Evolutionary conservation across 1,140 invertebrate species (phyloP).

Genomic region (Bombus sibiricus): DNA sequence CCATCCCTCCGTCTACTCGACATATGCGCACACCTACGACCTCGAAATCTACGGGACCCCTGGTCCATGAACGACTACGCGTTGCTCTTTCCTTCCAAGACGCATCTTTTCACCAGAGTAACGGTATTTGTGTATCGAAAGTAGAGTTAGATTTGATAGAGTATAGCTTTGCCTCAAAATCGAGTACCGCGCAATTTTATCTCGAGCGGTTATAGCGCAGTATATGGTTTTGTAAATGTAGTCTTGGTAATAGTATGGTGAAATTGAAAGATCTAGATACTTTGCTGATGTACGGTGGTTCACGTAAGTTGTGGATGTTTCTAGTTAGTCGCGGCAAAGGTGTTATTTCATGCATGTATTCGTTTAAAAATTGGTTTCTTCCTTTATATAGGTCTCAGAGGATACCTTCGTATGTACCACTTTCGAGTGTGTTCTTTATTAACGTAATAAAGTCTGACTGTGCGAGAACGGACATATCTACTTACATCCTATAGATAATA

Average conservation of each 20-base stretch:
- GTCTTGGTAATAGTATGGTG: neutral
- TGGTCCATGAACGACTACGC: conserved; percentile 41
- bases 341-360: no score
- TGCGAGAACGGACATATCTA: neutral
- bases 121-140: neutral
- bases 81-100: conserved; percentile 28
- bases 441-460: neutral
- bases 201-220: no score
- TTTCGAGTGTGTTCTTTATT: neutral
- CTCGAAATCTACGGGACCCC: conserved; percentile 55
- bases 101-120: neutral
- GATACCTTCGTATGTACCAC: no score
- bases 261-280: no score
- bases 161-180: neutral
- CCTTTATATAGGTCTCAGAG: no score
- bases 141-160: no score
- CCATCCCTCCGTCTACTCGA: conserved; percentile 79
- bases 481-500: neutral
- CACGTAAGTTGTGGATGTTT: no score
- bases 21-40: conserved; percentile 71
- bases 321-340: no score
- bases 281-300: no score
- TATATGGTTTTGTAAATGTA: neutral
- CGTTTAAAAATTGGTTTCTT: no score
- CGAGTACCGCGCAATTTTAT: neutral